Conservation (phyloP, 2,797 vertebrate species). For the Fringilla coelebs region DNA sequence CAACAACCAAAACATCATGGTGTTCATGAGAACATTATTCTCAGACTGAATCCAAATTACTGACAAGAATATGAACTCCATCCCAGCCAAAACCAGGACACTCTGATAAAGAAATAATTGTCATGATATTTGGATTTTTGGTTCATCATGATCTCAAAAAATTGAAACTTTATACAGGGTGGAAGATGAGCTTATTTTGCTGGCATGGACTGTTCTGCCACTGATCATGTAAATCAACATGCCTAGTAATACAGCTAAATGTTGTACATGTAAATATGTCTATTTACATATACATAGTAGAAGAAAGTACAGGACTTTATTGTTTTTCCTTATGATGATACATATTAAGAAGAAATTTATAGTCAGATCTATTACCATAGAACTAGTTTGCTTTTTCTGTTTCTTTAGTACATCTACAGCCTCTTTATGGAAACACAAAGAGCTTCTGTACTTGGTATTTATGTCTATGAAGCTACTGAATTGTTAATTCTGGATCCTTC, state of each 20-base stretch:
- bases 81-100: not conserved
- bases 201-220: not conserved
- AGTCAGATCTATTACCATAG: not conserved
- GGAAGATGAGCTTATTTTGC: not conserved
- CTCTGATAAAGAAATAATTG: not conserved
- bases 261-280: not conserved
- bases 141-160: not conserved
- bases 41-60: not conserved
- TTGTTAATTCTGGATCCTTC: not conserved
- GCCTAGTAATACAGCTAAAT: not conserved
- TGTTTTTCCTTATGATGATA: not conserved
- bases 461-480: not conserved
- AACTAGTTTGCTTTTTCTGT: not conserved
- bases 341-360: not conserved
- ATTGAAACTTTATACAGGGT: not conserved
- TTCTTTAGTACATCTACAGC: not conserved
- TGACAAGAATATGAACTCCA: not conserved
- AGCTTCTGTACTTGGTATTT: not conserved
- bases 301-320: not conserved
- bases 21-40: not conserved
- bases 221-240: not conserved
- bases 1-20: not conserved
- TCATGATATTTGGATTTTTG: not conserved
- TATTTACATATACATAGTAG: not conserved
- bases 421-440: not conserved